Evolutionary conservation across 2,797 vertebrate species (phyloP).

Genomic region (Emydoidea blandingii): DNA sequence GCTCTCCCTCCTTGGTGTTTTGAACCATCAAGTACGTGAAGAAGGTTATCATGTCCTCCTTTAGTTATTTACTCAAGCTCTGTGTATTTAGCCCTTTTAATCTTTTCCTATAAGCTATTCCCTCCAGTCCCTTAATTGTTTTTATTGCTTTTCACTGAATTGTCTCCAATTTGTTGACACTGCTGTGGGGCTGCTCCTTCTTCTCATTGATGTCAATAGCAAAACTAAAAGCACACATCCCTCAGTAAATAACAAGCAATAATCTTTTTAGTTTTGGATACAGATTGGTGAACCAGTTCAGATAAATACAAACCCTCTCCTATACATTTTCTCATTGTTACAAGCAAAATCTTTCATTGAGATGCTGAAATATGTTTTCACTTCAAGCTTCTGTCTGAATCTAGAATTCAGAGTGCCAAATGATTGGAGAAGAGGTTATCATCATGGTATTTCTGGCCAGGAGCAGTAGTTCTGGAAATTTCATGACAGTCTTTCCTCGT

Average conservation of each 20-base stretch:
- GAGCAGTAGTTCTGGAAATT: background rate
- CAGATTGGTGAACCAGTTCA: background rate
- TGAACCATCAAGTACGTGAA: background rate
- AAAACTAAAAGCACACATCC: background rate
- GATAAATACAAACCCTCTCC: background rate
- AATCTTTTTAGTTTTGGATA: background rate
- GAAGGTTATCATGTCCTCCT: background rate
- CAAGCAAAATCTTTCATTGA: background rate
- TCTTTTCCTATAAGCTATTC: conserved; percentile 1
- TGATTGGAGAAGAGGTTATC: background rate
- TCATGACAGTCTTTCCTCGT: background rate
- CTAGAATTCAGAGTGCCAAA: background rate
- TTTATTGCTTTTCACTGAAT: background rate
- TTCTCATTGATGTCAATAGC: background rate
- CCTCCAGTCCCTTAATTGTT: background rate
- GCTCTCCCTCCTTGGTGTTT: background rate
- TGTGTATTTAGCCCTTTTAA: background rate
- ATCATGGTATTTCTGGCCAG: background rate
- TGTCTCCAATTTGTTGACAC: background rate
- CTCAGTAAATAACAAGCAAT: background rate
- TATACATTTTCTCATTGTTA: background rate
- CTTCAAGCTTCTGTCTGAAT: background rate
- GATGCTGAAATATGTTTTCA: background rate
- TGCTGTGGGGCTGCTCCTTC: background rate
- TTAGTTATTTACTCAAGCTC: background rate